phyloP scores from a whole-genome alignment of 2,888 invertebrate genomes.

The Neoscelio sp. region DNA sequence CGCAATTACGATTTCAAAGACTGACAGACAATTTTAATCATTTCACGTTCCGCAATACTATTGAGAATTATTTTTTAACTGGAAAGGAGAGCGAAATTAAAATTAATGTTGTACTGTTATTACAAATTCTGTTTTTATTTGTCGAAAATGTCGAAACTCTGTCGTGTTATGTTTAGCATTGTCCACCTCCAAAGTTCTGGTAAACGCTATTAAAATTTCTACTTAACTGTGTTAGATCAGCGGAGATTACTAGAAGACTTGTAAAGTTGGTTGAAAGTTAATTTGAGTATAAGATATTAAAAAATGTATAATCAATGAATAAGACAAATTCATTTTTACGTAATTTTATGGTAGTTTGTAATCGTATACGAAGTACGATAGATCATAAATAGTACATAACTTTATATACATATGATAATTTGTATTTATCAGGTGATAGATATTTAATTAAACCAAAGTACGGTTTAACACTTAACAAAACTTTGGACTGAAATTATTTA shows the following conservation, averaged over 20 bases:
- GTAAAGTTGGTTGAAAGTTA: constrained; percentile 49
- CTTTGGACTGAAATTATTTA: constrained; percentile 6
- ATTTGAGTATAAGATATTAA: no score
- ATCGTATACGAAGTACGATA: no score
- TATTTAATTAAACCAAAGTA: constrained; percentile 15
- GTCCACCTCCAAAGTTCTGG: constrained; percentile 30
- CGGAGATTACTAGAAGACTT: constrained; percentile 28
- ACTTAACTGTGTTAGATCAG: constrained; percentile 30
- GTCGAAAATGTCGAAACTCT: constrained; percentile 23
- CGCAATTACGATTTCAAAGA: no score
- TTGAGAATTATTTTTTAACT: no score
- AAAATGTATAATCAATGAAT: no score
- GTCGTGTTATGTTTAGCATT: constrained; percentile 34
- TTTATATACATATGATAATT: no score
- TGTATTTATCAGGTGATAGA: background rate
- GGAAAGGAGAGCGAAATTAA: background rate
- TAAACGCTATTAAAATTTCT: constrained; percentile 46
- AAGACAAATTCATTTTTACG: no score
- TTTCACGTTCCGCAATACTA: no score
- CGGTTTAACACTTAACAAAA: constrained; percentile 25
- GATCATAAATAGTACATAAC: no score
- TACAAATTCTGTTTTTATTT: background rate
- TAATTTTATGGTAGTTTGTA: no score
- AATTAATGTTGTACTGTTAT: background rate
- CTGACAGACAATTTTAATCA: no score